Evolutionary conservation across 2,797 vertebrate genomes (phyloP), one percentile per base, ranked within the genome.

Genomic region (Lacerta agilis): DNA sequence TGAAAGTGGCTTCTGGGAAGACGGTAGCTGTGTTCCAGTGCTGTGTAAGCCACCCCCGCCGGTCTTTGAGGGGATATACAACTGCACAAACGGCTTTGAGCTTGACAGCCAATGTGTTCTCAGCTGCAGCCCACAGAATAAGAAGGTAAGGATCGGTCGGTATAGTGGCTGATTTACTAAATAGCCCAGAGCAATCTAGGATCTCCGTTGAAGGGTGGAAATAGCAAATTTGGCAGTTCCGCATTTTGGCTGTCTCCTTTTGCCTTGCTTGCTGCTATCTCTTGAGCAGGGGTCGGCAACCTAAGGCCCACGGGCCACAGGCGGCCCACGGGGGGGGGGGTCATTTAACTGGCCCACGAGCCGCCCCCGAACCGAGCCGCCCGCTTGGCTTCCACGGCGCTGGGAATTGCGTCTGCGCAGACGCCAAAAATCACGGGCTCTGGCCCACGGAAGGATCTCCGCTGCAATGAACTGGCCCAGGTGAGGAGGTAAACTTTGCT

Each of bases 41-140:
- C 95, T 97, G 29, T 99, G 99, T 3, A 96, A 97, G 29, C 94
- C 97, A 0, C 96, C 97, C 0, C 97, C 98, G 1, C 97, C 97
- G 0, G 96, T 99, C 36, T 99, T 99, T 5, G 97, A 99, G 89
- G 98, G 98, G 92, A 98, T 99, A 98, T 99, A 98, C 93, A 97
- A 96, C 91, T 99, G 99, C 93, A 99, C 97, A 89, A 97, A 97
- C 9, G 97, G 97, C 90, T 97, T 98, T 17, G 91, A 97, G 94
- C 98, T 98, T 64, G 95, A 97, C 96, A 98, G 97, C 86, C 92
- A 96, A 84, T 99, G 99, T 80, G 95, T 97, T 20, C 96, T 99
- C 92, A 97, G 77, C 90, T 99, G 99, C 3, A 88, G 95, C 83
- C 93, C 92, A 0, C 92, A 94, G 85, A 93, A 38, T 20, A 83